These are phyloP conservation scores for Todus mexicanus DNA, from an alignment of 2,797 vertebrate species.

Conservation along the genomic window DNA sequence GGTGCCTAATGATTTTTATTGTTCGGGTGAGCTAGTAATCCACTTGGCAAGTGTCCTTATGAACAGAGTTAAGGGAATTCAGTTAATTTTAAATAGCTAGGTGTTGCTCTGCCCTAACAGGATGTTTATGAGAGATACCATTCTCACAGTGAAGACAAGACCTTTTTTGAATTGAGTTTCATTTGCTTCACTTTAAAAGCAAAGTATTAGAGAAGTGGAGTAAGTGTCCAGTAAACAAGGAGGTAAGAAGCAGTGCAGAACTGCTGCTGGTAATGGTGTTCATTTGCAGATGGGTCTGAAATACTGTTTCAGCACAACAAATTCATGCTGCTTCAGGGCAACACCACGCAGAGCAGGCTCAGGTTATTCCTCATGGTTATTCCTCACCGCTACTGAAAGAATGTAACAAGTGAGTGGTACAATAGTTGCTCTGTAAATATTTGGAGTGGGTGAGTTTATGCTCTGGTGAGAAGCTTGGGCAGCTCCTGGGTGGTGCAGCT, in stretches of 20 bases:
- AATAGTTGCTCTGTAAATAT: not conserved
- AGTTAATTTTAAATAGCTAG: not conserved
- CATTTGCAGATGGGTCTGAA: not conserved
- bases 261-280: not conserved
- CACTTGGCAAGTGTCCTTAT: not conserved
- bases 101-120: not conserved
- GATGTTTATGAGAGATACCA: accelerated
- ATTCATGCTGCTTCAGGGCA: not conserved
- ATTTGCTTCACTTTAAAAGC: not conserved
- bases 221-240: not conserved
- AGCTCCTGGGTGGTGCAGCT: not conserved
- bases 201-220: not conserved
- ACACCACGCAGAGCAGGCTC: not conserved
- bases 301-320: not conserved
- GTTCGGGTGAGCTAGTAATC: not conserved
- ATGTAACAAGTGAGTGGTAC: not conserved
- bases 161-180: not conserved
- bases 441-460: not conserved
- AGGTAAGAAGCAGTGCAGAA: not conserved
- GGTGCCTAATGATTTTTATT: not conserved
- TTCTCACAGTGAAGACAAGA: not conserved
- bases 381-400: not conserved
- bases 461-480: not conserved
- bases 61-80: not conserved
- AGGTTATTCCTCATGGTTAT: not conserved